These are phyloP conservation scores for Periphyllus acericola DNA, from an alignment of 2,888 invertebrate genomes.

Conservation along the genomic window DNA sequence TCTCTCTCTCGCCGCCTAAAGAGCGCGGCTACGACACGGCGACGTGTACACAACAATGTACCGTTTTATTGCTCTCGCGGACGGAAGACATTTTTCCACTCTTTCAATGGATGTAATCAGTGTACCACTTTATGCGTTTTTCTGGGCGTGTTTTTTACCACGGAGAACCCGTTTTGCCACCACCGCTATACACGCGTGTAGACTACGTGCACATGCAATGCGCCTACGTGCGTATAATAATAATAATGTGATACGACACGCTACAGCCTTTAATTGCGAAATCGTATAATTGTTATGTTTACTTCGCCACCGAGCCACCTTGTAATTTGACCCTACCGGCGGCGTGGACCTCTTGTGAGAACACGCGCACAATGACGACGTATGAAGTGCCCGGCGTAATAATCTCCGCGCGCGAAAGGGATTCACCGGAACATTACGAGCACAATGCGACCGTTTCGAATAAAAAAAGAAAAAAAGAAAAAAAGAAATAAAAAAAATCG, in stretches of 20 bases:
- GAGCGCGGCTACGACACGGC: not conserved
- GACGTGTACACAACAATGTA: not conserved
- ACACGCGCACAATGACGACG: not conserved
- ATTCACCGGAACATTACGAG: not conserved
- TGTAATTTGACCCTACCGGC: conserved; percentile 20
- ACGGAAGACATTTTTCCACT: not conserved
- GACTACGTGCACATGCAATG: too few relatives aligned
- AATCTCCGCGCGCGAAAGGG: not conserved
- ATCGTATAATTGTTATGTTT: conserved; percentile 23
- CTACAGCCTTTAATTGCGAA: conserved; percentile 16
- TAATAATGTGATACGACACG: too few relatives aligned
- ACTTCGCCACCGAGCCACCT: not conserved
- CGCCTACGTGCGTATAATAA: too few relatives aligned
- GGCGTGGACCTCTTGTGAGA: not conserved
- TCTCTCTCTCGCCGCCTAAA: not conserved
- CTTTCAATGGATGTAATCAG: conserved; percentile 53
- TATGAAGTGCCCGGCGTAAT: not conserved
- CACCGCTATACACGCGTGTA: not conserved
- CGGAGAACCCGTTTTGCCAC: conserved; percentile 20
- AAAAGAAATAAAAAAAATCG: not conserved
- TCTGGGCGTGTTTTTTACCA: not conserved
- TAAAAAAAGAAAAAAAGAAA: not conserved
- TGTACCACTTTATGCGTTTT: conserved; percentile 27
- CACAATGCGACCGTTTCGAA: conserved; percentile 5
- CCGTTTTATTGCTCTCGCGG: conserved; percentile 27